Conservation (phyloP, 2,888 invertebrate species). For the Brachynemurus nebulosus region DNA sequence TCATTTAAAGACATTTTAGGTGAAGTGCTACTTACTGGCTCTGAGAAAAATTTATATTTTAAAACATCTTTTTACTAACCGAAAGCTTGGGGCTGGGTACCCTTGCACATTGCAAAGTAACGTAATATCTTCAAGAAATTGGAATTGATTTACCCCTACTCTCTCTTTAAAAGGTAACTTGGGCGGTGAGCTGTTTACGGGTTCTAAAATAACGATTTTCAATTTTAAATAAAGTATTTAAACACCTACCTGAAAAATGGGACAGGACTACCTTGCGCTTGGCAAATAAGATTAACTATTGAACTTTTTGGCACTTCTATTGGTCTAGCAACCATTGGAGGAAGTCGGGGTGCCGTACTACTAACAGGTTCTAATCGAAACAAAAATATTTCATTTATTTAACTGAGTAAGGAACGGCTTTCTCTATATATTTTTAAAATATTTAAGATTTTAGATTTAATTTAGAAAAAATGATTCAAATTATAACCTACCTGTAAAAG, state of each 20-base stretch:
- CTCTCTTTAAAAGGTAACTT: conserved; percentile 38
- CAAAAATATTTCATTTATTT: too few species aligned
- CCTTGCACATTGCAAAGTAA: conserved; percentile 52
- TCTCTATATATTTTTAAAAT: too few species aligned
- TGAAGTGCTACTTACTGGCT: conserved; percentile 39
- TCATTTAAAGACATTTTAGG: conserved; percentile 65
- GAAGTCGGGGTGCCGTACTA: conserved; percentile 53
- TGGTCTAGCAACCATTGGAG: conserved; percentile 30
- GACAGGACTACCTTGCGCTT: conserved; percentile 42
- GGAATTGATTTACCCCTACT: conserved; percentile 35
- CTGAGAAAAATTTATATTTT: conserved; percentile 22
- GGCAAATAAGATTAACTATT: conserved; percentile 31
- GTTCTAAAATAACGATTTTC: conserved; percentile 37
- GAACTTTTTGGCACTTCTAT: conserved; percentile 26
- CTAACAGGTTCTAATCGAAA: conserved; percentile 56
- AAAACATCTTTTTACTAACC: conserved; percentile 30
- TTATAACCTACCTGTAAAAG: conserved; percentile 59
- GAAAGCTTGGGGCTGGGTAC: conserved; percentile 45
- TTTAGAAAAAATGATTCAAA: too few species aligned
- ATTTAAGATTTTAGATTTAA: too few species aligned
- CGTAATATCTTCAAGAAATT: conserved; percentile 31
- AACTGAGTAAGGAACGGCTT: too few species aligned
- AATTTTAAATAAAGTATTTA: conserved; percentile 1
- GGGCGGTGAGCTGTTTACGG: conserved; percentile 61
- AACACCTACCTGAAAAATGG: conserved; percentile 39